Evolutionary conservation across 2,113 vertebrate species (phyloP).

Genomic region (Cynocephalus volans): DNA sequence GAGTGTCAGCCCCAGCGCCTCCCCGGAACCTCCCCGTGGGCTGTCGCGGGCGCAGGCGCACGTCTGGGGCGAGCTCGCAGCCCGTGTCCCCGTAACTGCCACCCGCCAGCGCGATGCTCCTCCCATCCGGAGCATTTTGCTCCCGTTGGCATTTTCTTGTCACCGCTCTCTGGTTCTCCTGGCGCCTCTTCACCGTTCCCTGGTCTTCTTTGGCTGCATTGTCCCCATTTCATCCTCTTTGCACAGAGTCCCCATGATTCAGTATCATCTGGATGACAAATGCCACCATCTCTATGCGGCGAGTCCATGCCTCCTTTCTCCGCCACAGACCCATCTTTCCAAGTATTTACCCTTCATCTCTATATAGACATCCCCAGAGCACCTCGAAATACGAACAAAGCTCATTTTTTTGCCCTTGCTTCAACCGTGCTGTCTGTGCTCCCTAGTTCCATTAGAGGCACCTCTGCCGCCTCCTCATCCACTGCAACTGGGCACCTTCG

Average conservation of each 20-base stretch:
- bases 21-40: background rate
- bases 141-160: background rate
- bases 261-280: background rate
- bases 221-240: background rate
- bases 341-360: background rate
- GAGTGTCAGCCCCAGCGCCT: background rate
- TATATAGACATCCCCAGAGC: background rate
- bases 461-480: too few relatives aligned
- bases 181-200: background rate
- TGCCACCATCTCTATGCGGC: background rate
- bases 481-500: background rate
- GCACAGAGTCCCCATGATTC: background rate
- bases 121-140: background rate
- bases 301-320: background rate
- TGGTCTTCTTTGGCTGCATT: background rate
- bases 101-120: too few relatives aligned
- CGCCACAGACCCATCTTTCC: background rate
- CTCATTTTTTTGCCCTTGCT: background rate
- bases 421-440: background rate
- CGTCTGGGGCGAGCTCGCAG: rapidly evolving
- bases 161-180: background rate
- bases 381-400: background rate
- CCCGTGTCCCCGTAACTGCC: too few relatives aligned
- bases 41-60: background rate
- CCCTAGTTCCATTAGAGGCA: background rate